Evolutionary conservation across 2,888 invertebrate species (phyloP).

Genomic region (Machimus rusticus): DNA sequence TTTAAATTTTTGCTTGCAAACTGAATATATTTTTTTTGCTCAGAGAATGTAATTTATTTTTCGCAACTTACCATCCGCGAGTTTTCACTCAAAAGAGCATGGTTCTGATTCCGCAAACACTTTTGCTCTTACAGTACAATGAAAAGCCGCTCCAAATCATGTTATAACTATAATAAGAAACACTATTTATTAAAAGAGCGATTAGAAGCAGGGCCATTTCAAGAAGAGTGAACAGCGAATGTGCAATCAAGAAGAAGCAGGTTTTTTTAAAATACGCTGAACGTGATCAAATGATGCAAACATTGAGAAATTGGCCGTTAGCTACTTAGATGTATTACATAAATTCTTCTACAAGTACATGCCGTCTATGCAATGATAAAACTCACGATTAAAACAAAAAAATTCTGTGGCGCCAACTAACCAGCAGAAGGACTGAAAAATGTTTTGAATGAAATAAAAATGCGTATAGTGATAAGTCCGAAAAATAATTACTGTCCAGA

Average conservation of each 20-base stretch:
- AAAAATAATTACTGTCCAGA: not conserved
- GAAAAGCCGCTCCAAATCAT: not conserved
- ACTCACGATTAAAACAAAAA: not conserved
- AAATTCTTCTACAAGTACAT: not conserved
- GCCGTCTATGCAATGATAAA: not conserved
- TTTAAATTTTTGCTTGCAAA: not conserved
- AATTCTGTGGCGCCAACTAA: too few relatives aligned
- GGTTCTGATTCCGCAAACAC: not conserved
- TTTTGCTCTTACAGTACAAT: not conserved
- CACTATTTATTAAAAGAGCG: not conserved
- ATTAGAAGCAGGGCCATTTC: not conserved
- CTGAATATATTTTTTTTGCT: not conserved
- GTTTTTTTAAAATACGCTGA: not conserved
- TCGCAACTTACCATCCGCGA: not conserved
- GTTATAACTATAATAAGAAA: not conserved
- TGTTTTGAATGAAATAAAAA: not conserved
- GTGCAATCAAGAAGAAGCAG: not conserved
- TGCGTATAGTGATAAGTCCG: not conserved
- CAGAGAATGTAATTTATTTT: not conserved
- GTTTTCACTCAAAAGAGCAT: not conserved
- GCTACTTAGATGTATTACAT: not conserved
- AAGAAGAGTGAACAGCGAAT: not conserved
- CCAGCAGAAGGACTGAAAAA: not conserved
- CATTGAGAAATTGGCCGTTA: not conserved
- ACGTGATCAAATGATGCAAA: not conserved